These are phyloP conservation scores for Festucalex cinctus DNA, from an alignment of 2,113 vertebrate genomes.

Conservation along the genomic window DNA sequence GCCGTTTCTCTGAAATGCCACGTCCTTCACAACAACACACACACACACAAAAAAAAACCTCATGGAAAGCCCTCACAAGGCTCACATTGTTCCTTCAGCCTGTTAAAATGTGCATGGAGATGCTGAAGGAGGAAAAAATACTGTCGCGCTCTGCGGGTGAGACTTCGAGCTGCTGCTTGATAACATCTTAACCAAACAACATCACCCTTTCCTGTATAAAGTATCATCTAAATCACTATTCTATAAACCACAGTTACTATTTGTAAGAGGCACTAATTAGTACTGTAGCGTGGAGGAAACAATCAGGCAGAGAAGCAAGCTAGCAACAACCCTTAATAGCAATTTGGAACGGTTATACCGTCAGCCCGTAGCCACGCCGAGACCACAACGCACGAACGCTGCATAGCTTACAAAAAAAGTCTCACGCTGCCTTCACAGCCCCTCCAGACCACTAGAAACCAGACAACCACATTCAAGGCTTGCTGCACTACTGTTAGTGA, in stretches of 20 bases:
- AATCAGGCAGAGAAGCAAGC: not conserved
- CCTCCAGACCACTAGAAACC: too few species aligned
- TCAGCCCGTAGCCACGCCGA: too few species aligned
- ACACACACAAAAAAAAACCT: slow-evolving; percentile 48
- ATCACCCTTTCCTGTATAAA: slow-evolving; percentile 11
- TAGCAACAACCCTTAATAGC: too few species aligned
- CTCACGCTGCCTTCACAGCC: too few species aligned
- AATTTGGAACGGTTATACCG: too few species aligned
- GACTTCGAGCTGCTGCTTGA: slow-evolving; percentile 21
- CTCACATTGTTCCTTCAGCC: slow-evolving; percentile 62
- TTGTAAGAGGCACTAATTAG: not conserved
- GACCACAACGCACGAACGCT: too few species aligned
- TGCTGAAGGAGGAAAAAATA: slow-evolving; percentile 3
- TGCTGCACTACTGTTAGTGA: too few species aligned
- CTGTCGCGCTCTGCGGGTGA: slow-evolving; percentile 37
- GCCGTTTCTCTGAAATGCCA: slow-evolving; percentile 60
- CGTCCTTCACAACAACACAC: slow-evolving; percentile 53
- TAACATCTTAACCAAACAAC: slow-evolving; percentile 26
- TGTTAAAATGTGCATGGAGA: slow-evolving; percentile 56
- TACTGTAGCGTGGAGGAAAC: not conserved
- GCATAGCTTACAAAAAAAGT: too few species aligned
- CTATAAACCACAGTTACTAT: not conserved
- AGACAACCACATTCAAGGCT: too few species aligned
- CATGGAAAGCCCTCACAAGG: slow-evolving; percentile 64
- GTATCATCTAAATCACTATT: not conserved